Base-by-base conservation (phyloP, 2,113 vertebrate species). In the Chaenogobius annularis region DNA sequence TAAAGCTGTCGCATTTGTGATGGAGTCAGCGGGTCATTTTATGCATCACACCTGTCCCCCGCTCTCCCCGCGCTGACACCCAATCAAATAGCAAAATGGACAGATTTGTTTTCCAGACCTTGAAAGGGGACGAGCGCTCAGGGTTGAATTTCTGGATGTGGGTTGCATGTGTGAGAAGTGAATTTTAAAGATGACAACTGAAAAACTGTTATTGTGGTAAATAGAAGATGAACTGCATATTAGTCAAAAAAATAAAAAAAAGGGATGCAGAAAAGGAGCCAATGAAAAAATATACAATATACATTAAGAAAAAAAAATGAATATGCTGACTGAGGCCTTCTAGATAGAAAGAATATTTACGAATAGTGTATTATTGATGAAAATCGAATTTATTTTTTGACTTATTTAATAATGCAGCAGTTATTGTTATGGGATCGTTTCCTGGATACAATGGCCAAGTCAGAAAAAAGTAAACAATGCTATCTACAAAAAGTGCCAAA, bases 71-170 rank as follows among this genome's bases (percentile, higher is more conserved):
- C 61, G 37, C 83, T 89, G 87, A 89, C 88, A 87, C 72, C 62
- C 89, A 88, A 88, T 90, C 87, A 91, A 92, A 92, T 86, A 90
- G 87, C 82, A 92, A 93, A 93, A 92, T 84, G 79, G 84, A 72
- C 88, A 89, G 85, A 92, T 93, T 91, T 93, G 91, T 92, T 92
- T 92, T 91, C 74, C 81, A 86, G 90, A 91, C 92, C 91, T 93
- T 93, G 92, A 91, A 81, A 92, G 78, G 78, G 73, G 79, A n/a
- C 66, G 48, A 81, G 74, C 79, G 74, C 9, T 13, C 58, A 66
- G 70, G 65, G 78, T 72, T 80, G 62, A 70, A 70, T 81, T 66
- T 83, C 46, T 81, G 56, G 58, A 73, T 79, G 66, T 81, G 50
- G n/a, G 35, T 17, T 63, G 31, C 15, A 63, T 63, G 31, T 59